Evolutionary conservation across 2,797 vertebrate genomes (phyloP), one percentile per base, ranked within the genome.

Genomic region (Emydoidea blandingii): DNA sequence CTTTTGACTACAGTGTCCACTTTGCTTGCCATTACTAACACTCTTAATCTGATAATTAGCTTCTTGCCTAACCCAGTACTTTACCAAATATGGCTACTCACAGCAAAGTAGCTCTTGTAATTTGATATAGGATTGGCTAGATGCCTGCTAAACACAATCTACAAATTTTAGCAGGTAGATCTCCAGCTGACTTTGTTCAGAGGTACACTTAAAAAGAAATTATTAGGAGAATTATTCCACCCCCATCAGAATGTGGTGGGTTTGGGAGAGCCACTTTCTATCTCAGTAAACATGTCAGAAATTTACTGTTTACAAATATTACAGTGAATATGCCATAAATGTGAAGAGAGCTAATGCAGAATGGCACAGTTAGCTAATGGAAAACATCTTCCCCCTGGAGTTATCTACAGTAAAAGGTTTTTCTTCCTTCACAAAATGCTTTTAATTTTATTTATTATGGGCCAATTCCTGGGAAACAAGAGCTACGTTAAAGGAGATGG

Each of bases 51-150:
- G 89, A 93, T 96, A 94, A 79, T 97, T 93, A 89, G 89, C 88
- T 86, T 96, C 94, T 95, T 92, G 94, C 90, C 95, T 95, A 91
- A 93, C 92, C 86, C 95, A 93, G 93, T 97, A 97, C 96, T 98
- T 99, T 98, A 98, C 98, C 98, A 99, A 98, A 99, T 99, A 99
- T 98, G 99, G 98, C 96, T 97, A 98, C 98, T 95, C 79, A 95
- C 96, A 90, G 97, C 97, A 97, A 95, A 97, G 95, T 94, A 94
- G 91, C 97, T 97, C 97, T 97, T 97, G 97, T 97, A 98, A 98
- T 95, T 93, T 95, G 96, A 98, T 94, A 91, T 90, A 34, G 87
- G 81, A 74, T 92, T 97, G 97, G 96, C 96, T 76, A 85, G 84
- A 85, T 91, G 97, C 95, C 96, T 89, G 85, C 91, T 86, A 86